Conservation (phyloP, 2,797 vertebrate species). For the Sebastiscus tertius region DNA sequence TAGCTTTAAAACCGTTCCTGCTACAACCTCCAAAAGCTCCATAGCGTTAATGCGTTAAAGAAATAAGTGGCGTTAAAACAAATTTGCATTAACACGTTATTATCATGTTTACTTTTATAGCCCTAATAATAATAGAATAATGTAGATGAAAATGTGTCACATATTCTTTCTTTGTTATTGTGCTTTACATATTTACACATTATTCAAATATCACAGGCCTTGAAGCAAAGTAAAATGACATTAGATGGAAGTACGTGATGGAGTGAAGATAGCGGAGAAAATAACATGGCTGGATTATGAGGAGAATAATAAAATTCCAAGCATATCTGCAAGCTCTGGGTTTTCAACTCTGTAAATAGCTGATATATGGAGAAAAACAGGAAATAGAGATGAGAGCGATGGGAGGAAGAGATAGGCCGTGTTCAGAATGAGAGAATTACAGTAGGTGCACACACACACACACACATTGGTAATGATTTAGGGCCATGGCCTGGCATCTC, state of each 20-base stretch:
- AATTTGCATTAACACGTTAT: too few species aligned
- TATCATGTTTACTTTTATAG: too few species aligned
- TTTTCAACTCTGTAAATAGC: constrained; percentile 61
- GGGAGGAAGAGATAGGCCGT: constrained; percentile 34
- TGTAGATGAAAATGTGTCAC: background rate
- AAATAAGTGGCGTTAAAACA: too few species aligned
- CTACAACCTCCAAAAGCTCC: too few species aligned
- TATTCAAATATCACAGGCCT: constrained; percentile 4
- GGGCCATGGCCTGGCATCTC: constrained; percentile 40
- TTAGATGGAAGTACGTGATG: background rate
- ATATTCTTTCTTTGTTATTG: background rate
- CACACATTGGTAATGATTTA: constrained; percentile 46
- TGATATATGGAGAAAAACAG: constrained; percentile 68
- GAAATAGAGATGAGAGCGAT: constrained; percentile 68
- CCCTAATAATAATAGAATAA: background rate
- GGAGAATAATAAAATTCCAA: constrained; percentile 49
- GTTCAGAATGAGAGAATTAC: constrained; percentile 58
- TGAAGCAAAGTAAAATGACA: background rate
- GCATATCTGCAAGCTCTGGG: constrained; percentile 38
- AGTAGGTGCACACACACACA: background rate
- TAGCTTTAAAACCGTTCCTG: too few species aligned
- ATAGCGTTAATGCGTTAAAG: too few species aligned
- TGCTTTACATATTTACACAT: background rate
- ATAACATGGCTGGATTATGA: constrained; percentile 24
- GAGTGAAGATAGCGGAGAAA: constrained; percentile 11